Evolutionary conservation across 1,140 invertebrate genomes (phyloP).

Genomic region (Sesamia nonagrioides): DNA sequence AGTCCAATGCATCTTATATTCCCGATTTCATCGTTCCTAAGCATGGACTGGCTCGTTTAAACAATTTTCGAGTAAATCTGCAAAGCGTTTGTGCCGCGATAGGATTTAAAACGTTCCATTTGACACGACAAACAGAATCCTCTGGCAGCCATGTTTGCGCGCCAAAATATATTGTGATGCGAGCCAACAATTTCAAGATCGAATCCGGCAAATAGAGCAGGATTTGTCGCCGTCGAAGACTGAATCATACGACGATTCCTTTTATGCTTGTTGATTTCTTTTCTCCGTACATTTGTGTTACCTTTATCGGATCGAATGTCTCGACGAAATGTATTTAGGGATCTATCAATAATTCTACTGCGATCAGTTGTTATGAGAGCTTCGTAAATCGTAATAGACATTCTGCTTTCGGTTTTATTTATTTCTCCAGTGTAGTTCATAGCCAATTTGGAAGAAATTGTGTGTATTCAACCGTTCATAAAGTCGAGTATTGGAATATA

Average conservation of each 20-base stretch:
- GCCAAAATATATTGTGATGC: constrained; percentile 57
- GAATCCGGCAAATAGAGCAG: constrained; percentile 37
- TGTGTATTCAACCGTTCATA: constrained; percentile 26
- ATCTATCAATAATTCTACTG: constrained; percentile 17
- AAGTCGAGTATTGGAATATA: constrained; percentile 13
- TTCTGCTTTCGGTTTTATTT: constrained; percentile 1
- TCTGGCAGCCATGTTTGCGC: constrained; percentile 49
- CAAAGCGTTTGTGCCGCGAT: constrained; percentile 56
- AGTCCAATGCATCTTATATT: constrained; percentile 26
- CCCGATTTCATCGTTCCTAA: constrained; percentile 1
- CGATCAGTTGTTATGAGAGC: constrained; percentile 16
- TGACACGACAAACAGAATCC: constrained; percentile 65
- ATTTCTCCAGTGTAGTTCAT: background rate
- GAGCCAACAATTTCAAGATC: constrained; percentile 50
- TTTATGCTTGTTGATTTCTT: constrained; percentile 18
- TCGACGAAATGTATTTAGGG: constrained; percentile 27
- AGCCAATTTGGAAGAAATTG: constrained; percentile 29
- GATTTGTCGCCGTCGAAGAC: constrained; percentile 28
- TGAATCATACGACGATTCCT: constrained; percentile 28
- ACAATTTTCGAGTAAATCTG: constrained; percentile 56
- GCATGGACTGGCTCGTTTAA: constrained; percentile 50
- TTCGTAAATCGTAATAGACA: constrained; percentile 18
- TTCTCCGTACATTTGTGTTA: constrained; percentile 22
- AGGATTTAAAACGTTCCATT: constrained; percentile 71
- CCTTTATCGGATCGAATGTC: constrained; percentile 23